Evolutionary conservation across 2,113 vertebrate species (phyloP).

Genomic region (Eretmochelys imbricata): DNA sequence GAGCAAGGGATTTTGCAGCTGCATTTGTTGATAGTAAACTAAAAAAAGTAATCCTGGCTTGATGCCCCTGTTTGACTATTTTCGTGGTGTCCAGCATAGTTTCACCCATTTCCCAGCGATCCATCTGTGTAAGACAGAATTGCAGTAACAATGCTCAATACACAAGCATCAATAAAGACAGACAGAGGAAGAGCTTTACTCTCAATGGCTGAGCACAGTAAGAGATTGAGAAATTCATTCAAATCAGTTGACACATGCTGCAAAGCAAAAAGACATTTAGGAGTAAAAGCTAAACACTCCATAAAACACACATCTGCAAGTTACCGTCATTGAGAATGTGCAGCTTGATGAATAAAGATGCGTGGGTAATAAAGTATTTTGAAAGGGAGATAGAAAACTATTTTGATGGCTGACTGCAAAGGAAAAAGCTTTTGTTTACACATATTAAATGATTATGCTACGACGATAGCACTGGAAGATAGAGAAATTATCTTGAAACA

Average conservation of each 20-base stretch:
- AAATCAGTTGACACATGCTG: background rate
- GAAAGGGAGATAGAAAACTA: background rate
- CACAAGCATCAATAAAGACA: slow-evolving; percentile 51
- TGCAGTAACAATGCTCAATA: slow-evolving; percentile 74
- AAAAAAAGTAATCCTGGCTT: slow-evolving; percentile 57
- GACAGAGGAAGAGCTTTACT: slow-evolving; percentile 59
- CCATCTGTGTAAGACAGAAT: slow-evolving; percentile 71
- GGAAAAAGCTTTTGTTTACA: background rate
- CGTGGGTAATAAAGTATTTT: background rate
- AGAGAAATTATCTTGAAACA: background rate
- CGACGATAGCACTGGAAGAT: background rate
- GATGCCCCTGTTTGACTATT: slow-evolving; percentile 42
- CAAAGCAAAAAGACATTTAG: slow-evolving; percentile 17
- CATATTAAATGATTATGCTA: background rate
- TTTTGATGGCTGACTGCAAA: background rate
- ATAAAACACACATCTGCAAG: slow-evolving; percentile 27
- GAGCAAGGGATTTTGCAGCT: slow-evolving; percentile 62
- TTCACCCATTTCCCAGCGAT: slow-evolving; percentile 73
- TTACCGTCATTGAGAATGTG: background rate
- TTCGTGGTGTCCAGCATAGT: slow-evolving; percentile 72
- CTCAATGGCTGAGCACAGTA: background rate
- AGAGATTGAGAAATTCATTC: slow-evolving; percentile 9
- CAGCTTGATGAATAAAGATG: background rate
- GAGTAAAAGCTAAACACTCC: background rate
- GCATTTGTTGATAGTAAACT: slow-evolving; percentile 68